Conservation (phyloP, 2,113 vertebrate genomes). For the Caloenas nicobarica region DNA sequence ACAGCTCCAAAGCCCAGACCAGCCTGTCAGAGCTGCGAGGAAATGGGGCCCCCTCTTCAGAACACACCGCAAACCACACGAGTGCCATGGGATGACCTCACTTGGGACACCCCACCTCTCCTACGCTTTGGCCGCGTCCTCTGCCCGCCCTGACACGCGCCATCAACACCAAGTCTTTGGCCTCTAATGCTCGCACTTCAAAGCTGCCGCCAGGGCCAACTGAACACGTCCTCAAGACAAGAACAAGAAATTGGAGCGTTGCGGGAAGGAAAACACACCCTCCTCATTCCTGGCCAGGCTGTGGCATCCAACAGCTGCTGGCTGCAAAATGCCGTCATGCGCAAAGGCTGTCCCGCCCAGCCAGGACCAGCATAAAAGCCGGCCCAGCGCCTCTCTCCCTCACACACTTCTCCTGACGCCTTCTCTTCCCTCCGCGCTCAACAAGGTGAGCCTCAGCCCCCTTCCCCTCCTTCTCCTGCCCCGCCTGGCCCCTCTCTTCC, state of each 20-base stretch:
- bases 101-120: neutral
- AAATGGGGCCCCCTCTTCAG: neutral
- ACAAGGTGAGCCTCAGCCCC: neutral
- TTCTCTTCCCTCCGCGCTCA: neutral
- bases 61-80: neutral
- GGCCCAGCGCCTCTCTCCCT: fast-evolving
- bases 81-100: neutral
- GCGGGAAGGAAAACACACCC: neutral
- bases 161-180: no score
- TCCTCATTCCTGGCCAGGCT: neutral
- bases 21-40: no score
- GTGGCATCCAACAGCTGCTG: neutral
- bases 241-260: no score
- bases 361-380: neutral
- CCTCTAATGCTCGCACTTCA: neutral
- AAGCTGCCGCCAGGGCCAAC: neutral
- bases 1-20: no score
- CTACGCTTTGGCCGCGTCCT: neutral
- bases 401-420: neutral
- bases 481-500: fast-evolving
- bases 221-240: neutral
- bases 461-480: neutral
- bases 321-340: no score
- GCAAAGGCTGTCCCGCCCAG: neutral
- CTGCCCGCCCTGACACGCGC: neutral